Percentiles rank a stretch among this genome's conserved stretches.
Conservation (phyloP, 2,113 vertebrate genomes). For the Theristicus caerulescens region DNA sequence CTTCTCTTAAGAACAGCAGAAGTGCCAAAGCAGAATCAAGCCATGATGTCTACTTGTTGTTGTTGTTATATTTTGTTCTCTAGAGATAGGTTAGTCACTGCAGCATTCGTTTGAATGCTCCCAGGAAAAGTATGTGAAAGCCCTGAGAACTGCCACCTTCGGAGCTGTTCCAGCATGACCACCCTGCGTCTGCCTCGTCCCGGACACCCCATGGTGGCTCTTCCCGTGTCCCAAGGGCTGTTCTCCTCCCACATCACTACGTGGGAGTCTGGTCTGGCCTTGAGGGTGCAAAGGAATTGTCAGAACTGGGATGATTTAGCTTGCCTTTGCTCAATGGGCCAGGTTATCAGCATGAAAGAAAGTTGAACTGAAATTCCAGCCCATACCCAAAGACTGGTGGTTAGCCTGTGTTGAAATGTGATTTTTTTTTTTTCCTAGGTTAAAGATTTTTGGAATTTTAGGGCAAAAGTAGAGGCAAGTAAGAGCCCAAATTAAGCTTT, state of each 20-base stretch:
- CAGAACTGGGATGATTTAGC: background rate
- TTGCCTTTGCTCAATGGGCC: background rate
- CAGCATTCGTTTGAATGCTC: background rate
- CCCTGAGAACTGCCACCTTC: background rate
- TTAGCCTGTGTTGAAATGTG: background rate
- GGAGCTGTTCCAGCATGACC: background rate
- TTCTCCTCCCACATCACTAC: background rate
- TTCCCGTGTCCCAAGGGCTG: rapidly evolving
- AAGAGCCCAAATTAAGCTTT: background rate
- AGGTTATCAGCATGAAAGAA: background rate
- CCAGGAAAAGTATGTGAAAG: background rate
- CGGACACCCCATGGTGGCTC: rapidly evolving
- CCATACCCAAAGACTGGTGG: background rate
- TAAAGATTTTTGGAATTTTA: background rate
- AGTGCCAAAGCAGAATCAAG: background rate
- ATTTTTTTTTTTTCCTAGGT: background rate
- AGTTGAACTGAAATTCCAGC: background rate
- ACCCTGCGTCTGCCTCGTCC: background rate
- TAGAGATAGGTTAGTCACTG: background rate
- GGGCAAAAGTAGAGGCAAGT: background rate
- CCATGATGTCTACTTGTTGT: too few species aligned
- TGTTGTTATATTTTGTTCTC: background rate
- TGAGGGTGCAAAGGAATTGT: background rate
- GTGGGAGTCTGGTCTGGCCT: background rate
- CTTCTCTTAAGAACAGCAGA: background rate